A percentile compares a stretch with the other conserved stretches of the same genome.
These are phyloP conservation scores for Jaculus jaculus DNA, from an alignment of 2,113 vertebrate genomes.

Conservation along the genomic window DNA sequence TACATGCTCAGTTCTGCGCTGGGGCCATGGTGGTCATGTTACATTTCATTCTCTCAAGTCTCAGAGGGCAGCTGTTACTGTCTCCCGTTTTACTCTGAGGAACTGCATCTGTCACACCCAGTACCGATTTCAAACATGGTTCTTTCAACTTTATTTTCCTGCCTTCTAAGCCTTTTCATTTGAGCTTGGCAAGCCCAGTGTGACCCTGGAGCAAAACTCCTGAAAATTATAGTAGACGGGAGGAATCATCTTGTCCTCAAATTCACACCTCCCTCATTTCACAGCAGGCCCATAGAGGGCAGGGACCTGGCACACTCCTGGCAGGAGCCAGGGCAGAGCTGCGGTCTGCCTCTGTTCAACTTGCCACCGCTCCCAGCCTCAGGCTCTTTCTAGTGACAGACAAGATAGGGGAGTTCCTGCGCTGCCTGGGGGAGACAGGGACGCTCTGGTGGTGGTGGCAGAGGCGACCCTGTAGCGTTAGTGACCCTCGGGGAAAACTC, in stretches of 20 bases:
- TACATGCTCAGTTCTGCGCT: not conserved
- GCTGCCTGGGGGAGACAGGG: not conserved
- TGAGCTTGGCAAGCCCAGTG: not conserved
- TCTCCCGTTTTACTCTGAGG: not conserved
- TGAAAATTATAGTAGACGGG: not conserved
- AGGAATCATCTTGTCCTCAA: not conserved
- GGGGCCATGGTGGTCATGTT: not conserved
- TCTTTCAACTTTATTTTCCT: constrained; percentile 31
- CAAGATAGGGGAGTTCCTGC: not conserved
- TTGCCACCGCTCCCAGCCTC: not conserved
- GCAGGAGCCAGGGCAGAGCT: not conserved
- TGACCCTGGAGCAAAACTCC: constrained; percentile 9
- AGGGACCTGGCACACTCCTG: not conserved
- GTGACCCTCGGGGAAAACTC: not conserved
- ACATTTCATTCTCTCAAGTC: not conserved
- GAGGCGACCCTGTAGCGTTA: not conserved
- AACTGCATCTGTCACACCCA: not conserved
- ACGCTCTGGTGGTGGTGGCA: not conserved
- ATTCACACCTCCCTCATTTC: not conserved
- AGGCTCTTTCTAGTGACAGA: not conserved
- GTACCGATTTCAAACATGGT: constrained; percentile 5
- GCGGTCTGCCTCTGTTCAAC: not conserved
- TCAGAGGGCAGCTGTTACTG: not conserved
- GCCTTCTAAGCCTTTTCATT: not conserved
- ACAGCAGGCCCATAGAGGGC: not conserved